Base-by-base conservation (phyloP, 2,888 invertebrate species). In the Harpagoxenus sublaevis region DNA sequence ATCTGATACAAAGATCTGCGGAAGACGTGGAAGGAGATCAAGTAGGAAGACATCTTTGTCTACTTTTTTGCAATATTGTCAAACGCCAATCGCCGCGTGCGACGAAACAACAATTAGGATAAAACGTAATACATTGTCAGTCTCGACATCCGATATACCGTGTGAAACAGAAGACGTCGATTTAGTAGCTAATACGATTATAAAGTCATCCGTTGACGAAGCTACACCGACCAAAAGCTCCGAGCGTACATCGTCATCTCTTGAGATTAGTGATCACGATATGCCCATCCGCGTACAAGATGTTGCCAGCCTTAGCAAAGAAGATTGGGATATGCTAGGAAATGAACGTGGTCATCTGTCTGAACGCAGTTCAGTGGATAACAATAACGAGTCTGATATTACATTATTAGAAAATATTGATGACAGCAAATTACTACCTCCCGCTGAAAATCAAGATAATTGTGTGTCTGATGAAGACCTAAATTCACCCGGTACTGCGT, bases 21-120 rank as follows among this genome's bases (percentile, higher is more conserved):
- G 96, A 31, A 97, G 96, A n/a, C 98, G 98, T 94, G 97, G 97
- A 0, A 97, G 97, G 89, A 96, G 96, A 84, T 97, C 97, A 92
- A 97, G 97, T 93, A 96, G 97, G 0, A 96, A 97, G 88, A 97
- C 35, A 35, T 5, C 97, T 2, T 95, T 97, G 4, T 96, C 96
- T 8, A 97, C 97, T 31, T 98, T 97, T 95, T 96, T 97, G 57
- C 96, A 97, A 93, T 97, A 96, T 81, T 98, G 97, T 94, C 96
- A 90, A 23, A 83, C 60, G 2, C 84, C 88, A 35, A 86, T 89
- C 8, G 88, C 86, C 28, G 73, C 83, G 0, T 87, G 31, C 35
- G 84, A 86, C 55, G 84, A 60, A 42, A 82, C 55, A 53, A 62
- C 23, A 60, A 68, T 15, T n/a, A 87, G 85, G 63, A 31, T 57